Evolutionary conservation across 2,113 vertebrate species (phyloP), one percentile per base, ranked within the genome.

Genomic region (Corythornis cristatus): DNA sequence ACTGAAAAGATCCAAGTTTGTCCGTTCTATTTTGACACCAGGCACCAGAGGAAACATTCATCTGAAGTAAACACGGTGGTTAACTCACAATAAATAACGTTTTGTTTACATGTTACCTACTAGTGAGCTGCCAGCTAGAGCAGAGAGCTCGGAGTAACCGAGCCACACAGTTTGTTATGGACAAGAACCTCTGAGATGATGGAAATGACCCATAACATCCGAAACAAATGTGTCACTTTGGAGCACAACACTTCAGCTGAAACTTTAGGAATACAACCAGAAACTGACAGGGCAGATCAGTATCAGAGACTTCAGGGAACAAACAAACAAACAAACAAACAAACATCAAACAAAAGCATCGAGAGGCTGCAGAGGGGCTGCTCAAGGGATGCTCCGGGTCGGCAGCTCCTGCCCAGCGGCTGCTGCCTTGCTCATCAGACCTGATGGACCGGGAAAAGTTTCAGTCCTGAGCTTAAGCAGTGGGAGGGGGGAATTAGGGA

Each of bases 101-200:
- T 22, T 37, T 10, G 33, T 74, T 74, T 62, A 45, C 6, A 11
- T 29, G 46, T 58, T 6, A 37, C 15, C 13, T 58, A 78, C 13
- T 50, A 78, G 72, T n/a, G 71, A 28, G 15, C 61, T 56, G 35
- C 40, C 82, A 67, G 35, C 43, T 56, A 67, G 25, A 51, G 62
- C 4, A 12, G 45, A 60, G 8, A 61, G 23, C 6, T 1, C 65
- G 45, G 61, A 53, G 61, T 45, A 48, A 40, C 2, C 0, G 0
- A 75, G 50, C 29, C 46, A 23, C 28, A 28, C 29, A 28, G 16
- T 0, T 0, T 3, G 0, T n/a, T 35, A 40, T 0, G 2, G 43
- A 23, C 12, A 51, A 72, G 68, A 81, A 22, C 18, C 82, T 8
- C 40, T 22, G 53, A 46, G 65, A 70, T 37, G 85, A 82, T 8